Evolutionary conservation across 2,113 vertebrate genomes (phyloP).

Genomic region (Chauna torquata): DNA sequence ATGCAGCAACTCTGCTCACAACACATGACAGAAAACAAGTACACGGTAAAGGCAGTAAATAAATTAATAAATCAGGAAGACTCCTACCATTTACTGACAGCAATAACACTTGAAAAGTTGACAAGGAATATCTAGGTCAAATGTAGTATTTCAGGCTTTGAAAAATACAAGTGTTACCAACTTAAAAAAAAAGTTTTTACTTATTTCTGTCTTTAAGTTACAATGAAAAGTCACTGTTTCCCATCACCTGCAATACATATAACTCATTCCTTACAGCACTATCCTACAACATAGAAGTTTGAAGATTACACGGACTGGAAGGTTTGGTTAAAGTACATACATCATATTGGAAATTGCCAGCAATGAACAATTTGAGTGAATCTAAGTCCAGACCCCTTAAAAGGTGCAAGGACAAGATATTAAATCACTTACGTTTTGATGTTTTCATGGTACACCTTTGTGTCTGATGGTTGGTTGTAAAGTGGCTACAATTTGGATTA

Average conservation of each 20-base stretch:
- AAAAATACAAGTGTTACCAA: background rate
- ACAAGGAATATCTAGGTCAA: background rate
- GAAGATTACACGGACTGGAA: background rate
- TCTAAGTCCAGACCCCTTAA: background rate
- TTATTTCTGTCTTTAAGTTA: background rate
- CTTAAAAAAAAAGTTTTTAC: background rate
- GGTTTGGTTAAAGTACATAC: background rate
- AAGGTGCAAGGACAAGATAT: background rate
- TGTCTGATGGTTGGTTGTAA: constrained; percentile 98
- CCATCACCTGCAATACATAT: background rate
- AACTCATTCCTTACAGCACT: background rate
- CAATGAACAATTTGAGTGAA: background rate
- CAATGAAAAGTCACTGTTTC: background rate
- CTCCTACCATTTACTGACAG: background rate
- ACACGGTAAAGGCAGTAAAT: background rate
- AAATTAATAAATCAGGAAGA: background rate
- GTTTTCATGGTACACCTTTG: constrained; percentile 99
- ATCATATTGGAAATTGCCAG: background rate
- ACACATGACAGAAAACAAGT: background rate
- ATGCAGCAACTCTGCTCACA: background rate
- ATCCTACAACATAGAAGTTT: background rate
- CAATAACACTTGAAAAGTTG: background rate
- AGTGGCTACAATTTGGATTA: constrained; percentile 83
- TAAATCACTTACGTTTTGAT: constrained; percentile 95
- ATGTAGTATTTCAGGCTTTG: background rate